Evolutionary conservation across 1,140 invertebrate species (phyloP).

Genomic region (Linepithema humile): DNA sequence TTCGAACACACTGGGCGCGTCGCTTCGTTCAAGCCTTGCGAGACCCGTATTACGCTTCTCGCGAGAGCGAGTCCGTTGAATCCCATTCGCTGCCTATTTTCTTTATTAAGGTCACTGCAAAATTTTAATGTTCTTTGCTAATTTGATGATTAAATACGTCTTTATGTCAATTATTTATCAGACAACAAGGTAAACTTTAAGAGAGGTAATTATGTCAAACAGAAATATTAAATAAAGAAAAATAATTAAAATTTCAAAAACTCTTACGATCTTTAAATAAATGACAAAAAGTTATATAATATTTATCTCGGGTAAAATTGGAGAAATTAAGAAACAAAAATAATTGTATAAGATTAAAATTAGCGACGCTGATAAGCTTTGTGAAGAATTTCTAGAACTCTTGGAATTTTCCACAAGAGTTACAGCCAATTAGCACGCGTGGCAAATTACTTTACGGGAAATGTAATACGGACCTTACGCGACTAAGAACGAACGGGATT

Average conservation of each 20-base stretch:
- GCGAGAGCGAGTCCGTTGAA: neutral
- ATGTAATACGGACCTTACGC: conserved; percentile 27
- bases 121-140: too few species aligned
- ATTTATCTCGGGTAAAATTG: neutral
- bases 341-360: neutral
- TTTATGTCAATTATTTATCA: neutral
- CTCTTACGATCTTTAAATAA: neutral
- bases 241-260: neutral
- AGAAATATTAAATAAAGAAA: neutral
- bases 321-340: too few species aligned
- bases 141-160: too few species aligned
- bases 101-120: too few species aligned
- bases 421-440: neutral
- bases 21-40: neutral
- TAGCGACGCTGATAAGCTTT: too few species aligned
- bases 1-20: conserved; percentile 26
- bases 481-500: conserved; percentile 14
- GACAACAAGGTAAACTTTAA: neutral
- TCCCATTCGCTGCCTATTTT: too few species aligned
- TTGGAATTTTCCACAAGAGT: too few species aligned
- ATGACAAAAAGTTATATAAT: neutral
- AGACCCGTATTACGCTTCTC: conserved; percentile 15
- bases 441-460: neutral
- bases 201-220: neutral
- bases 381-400: too few species aligned